phyloP scores from a whole-genome alignment of 2,113 vertebrate genomes.

The Oophaga pumilio region DNA sequence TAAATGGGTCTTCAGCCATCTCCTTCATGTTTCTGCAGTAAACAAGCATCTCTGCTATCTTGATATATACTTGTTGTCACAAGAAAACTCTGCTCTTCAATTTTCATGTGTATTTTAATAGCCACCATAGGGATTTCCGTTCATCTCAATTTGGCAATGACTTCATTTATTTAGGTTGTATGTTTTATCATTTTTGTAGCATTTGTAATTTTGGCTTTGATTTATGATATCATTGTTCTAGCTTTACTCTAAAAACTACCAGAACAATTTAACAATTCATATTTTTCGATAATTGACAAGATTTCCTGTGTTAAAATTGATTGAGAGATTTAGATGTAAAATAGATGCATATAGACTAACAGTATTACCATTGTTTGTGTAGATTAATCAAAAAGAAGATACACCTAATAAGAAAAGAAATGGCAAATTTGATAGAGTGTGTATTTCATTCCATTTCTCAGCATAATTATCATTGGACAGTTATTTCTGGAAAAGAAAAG shows the following conservation, averaged over 20 bases:
- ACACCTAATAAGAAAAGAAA: constrained; percentile 27
- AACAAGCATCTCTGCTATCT: constrained; percentile 23
- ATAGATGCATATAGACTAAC: background rate
- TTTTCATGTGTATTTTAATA: constrained; percentile 54
- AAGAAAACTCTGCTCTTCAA: constrained; percentile 40
- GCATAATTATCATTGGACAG: constrained; percentile 23
- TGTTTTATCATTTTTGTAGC: constrained; percentile 26
- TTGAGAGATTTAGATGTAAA: background rate
- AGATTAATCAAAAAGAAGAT: constrained; percentile 24
- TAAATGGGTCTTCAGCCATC: constrained; percentile 25
- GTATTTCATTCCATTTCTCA: constrained; percentile 39
- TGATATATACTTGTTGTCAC: constrained; percentile 53
- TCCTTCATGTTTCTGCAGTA: constrained; percentile 22
- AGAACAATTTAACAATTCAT: background rate
- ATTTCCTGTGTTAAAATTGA: background rate
- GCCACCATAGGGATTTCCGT: constrained; percentile 40
- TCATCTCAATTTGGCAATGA: constrained; percentile 50
- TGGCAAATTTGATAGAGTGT: background rate
- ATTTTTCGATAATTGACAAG: constrained; percentile 37
- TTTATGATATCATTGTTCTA: constrained; percentile 32
- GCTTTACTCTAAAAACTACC: constrained; percentile 31
- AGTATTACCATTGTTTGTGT: constrained; percentile 17
- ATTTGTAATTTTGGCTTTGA: constrained; percentile 39
- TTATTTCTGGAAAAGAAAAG: constrained; percentile 26
- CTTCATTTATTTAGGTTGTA: constrained; percentile 50